Conservation (phyloP, 2,113 vertebrate genomes). For the Hippolais icterina region DNA sequence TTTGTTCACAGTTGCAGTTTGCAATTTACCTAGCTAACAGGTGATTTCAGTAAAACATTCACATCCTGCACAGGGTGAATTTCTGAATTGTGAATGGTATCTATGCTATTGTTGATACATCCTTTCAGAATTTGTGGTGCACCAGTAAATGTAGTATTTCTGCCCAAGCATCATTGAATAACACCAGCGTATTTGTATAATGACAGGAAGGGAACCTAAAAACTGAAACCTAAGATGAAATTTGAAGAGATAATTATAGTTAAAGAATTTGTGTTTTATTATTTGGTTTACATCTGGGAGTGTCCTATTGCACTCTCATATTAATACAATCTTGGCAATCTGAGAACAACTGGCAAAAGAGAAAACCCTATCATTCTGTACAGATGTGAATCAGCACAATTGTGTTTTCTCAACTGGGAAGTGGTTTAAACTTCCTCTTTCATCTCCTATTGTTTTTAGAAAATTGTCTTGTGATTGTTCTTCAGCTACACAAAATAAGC, state of each 20-base stretch:
- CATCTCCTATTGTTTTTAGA: constrained; percentile 68
- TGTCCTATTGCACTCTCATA: not conserved
- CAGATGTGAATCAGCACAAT: constrained; percentile 71
- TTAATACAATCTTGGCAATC: constrained; percentile 26
- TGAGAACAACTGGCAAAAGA: constrained; percentile 5
- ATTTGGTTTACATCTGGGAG: constrained; percentile 14
- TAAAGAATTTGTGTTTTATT: constrained; percentile 43
- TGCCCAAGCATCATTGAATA: not conserved
- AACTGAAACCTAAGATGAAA: constrained; percentile 26
- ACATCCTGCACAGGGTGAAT: not conserved
- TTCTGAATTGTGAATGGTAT: not conserved
- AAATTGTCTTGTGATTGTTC: constrained; percentile 70
- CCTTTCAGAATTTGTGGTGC: not conserved
- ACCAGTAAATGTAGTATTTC: not conserved
- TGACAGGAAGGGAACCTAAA: not conserved
- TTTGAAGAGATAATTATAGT: constrained; percentile 40
- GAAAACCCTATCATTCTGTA: constrained; percentile 41
- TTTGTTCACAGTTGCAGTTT: not conserved
- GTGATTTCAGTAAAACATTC: not conserved
- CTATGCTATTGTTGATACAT: fast-evolving
- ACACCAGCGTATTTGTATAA: not conserved
- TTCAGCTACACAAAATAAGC: constrained; percentile 52
- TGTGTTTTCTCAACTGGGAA: constrained; percentile 61
- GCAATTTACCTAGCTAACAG: not conserved
- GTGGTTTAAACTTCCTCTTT: constrained; percentile 73